These are phyloP conservation scores for Halichoeres trimaculatus DNA, from an alignment of 2,113 vertebrate genomes.

Conservation along the genomic window DNA sequence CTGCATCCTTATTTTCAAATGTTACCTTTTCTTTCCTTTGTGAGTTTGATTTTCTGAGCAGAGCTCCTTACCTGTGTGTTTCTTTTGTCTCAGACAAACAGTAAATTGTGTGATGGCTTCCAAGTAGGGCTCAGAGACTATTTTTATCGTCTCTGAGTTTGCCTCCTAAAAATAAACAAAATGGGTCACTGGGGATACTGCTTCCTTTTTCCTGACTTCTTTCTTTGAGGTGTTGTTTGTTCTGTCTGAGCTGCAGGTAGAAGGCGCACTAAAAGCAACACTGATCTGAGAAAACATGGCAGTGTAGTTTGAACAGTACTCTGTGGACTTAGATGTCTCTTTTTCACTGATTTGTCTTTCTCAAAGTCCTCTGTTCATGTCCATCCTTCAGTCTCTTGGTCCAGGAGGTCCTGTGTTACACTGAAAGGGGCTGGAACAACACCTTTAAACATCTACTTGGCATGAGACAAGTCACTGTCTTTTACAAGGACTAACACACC, in stretches of 20 bases:
- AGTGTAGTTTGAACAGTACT: background rate
- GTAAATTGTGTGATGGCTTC: slow-evolving; percentile 9
- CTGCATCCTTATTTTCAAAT: background rate
- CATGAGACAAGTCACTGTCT: background rate
- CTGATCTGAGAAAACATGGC: background rate
- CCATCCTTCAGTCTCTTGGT: background rate
- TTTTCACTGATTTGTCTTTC: background rate
- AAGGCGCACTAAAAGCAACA: background rate
- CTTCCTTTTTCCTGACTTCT: background rate
- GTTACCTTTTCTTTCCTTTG: background rate
- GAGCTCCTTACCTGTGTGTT: slow-evolving; percentile 6
- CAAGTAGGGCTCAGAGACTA: slow-evolving; percentile 32
- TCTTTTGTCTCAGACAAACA: slow-evolving; percentile 23
- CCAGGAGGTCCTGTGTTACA: background rate
- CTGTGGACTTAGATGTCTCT: background rate
- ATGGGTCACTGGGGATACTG: slow-evolving; percentile 32
- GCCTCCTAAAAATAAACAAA: slow-evolving; percentile 43
- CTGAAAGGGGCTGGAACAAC: background rate
- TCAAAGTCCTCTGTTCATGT: background rate
- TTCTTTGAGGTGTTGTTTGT: slow-evolving; percentile 30
- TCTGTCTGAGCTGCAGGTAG: slow-evolving; percentile 19
- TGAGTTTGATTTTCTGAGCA: slow-evolving; percentile 6
- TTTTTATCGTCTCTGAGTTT: slow-evolving; percentile 47
- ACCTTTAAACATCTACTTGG: background rate
- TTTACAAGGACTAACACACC: background rate